phyloP scores from a whole-genome alignment of 2,797 vertebrate genomes.

The Cuniculus paca region DNA sequence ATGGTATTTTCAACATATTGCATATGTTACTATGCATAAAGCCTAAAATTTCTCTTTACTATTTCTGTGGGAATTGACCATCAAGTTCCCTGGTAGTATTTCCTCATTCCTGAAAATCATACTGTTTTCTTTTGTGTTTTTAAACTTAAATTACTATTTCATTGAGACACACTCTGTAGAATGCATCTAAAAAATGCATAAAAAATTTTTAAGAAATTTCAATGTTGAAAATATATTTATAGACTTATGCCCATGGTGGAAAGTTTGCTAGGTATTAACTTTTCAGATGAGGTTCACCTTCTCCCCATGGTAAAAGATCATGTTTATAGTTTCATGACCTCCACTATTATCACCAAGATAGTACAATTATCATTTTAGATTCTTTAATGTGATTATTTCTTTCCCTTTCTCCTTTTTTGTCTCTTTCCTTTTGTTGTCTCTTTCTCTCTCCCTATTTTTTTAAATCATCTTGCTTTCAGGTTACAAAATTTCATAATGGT shows the following conservation, averaged over 20 bases:
- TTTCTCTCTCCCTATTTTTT: not conserved
- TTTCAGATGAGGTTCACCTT: not conserved
- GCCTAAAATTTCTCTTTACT: not conserved
- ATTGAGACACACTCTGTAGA: not conserved
- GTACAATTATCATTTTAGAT: not conserved
- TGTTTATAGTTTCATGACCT: not conserved
- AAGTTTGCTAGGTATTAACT: not conserved
- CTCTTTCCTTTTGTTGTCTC: not conserved
- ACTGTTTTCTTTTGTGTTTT: not conserved
- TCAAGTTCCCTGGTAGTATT: not conserved
- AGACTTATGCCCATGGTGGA: not conserved
- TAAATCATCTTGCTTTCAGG: not conserved
- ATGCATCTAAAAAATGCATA: not conserved
- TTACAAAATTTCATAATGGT: not conserved
- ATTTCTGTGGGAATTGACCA: not conserved
- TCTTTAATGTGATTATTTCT: not conserved
- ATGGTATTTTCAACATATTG: not conserved
- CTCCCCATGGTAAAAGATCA: too few species aligned
- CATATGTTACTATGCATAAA: not conserved
- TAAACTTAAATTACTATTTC: not conserved
- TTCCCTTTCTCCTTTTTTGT: fast-evolving
- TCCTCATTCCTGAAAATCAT: not conserved
- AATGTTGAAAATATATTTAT: not conserved
- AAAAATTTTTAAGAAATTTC: not conserved
- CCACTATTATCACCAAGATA: not conserved